Evolutionary conservation across 2,888 invertebrate genomes (phyloP).

Genomic region (Zonitis immaculata): DNA sequence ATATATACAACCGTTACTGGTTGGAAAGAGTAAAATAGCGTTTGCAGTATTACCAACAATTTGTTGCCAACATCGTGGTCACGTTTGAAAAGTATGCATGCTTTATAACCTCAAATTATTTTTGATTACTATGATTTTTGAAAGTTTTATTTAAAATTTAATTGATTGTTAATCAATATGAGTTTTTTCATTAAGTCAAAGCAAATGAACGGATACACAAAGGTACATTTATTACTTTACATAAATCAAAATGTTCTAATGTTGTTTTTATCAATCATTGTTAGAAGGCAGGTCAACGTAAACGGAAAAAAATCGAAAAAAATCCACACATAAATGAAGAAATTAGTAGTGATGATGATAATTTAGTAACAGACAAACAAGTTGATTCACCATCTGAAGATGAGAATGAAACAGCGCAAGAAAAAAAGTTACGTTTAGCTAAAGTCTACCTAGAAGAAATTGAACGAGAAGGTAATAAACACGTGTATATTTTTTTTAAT

Average conservation of each 20-base stretch:
- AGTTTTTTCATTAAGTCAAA: slow-evolving; percentile 42
- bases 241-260: background rate
- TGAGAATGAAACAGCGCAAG: slow-evolving; percentile 78
- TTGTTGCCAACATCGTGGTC: too few species aligned
- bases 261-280: background rate
- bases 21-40: too few species aligned
- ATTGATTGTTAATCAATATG: slow-evolving; percentile 28
- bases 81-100: background rate
- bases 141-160: background rate
- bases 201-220: slow-evolving; percentile 25
- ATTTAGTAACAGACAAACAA: slow-evolving; percentile 51
- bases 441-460: slow-evolving; percentile 87
- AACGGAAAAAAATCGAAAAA: slow-evolving; percentile 24
- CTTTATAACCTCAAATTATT: slow-evolving; percentile 8
- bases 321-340: slow-evolving; percentile 49
- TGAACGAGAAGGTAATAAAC: slow-evolving; percentile 61
- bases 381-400: slow-evolving; percentile 53
- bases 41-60: background rate
- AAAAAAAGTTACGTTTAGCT: slow-evolving; percentile 84
- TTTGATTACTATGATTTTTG: background rate
- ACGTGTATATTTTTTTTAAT: background rate
- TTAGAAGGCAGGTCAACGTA: slow-evolving; percentile 4
- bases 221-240: slow-evolving; percentile 2
- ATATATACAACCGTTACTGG: too few species aligned
- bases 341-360: slow-evolving; percentile 59